A percentile compares a stretch with the other conserved stretches of the same genome.
These are phyloP conservation scores for Cistogaster globosa DNA, from an alignment of 2,888 invertebrate genomes.

Conservation along the genomic window DNA sequence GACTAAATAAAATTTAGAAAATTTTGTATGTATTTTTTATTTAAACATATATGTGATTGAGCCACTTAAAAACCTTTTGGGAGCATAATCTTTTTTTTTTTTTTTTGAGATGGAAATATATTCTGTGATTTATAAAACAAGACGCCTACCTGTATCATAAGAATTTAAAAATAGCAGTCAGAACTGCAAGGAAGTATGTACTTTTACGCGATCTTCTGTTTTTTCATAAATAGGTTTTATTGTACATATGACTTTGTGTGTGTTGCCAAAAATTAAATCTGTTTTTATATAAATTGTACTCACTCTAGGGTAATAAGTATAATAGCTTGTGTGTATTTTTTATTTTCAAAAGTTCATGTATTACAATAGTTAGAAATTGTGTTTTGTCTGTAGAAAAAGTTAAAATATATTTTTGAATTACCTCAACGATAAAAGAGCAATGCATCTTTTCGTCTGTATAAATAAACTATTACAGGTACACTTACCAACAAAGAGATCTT, in stretches of 20 bases:
- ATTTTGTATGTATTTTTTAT: too few species aligned
- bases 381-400: slow-evolving; percentile 61
- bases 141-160: too few species aligned
- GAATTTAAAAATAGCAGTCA: background rate
- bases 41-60: too few species aligned
- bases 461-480: slow-evolving; percentile 6
- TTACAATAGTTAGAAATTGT: slow-evolving; percentile 43
- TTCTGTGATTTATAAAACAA: too few species aligned
- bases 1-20: too few species aligned
- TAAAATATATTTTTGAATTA: slow-evolving; percentile 50
- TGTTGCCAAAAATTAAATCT: slow-evolving; percentile 58
- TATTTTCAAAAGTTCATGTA: background rate
- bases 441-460: slow-evolving; percentile 24
- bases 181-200: slow-evolving; percentile 1
- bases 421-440: slow-evolving; percentile 41
- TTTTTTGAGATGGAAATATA: too few species aligned
- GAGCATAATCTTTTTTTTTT: too few species aligned
- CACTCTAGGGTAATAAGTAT: slow-evolving; percentile 61
- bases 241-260: background rate
- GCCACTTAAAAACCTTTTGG: too few species aligned
- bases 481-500: too few species aligned
- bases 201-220: background rate
- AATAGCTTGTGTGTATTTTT: slow-evolving; percentile 24
- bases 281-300: slow-evolving; percentile 63
- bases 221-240: slow-evolving; percentile 9